phyloP scores from a whole-genome alignment of 2,113 vertebrate genomes.

The Acrocephalus kingi region DNA sequence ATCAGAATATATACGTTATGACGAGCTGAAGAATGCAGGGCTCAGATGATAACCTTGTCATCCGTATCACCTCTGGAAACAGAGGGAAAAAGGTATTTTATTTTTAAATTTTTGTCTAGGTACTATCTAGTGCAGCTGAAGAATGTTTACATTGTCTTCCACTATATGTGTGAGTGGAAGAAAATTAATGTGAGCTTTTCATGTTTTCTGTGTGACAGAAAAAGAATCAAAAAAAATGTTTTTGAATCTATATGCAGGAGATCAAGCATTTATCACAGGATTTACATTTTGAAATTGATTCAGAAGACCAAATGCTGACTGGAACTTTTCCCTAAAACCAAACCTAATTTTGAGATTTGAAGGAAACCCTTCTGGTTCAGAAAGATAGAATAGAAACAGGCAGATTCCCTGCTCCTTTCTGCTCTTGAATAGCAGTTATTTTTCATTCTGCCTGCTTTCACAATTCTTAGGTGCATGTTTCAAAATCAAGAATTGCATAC shows the following conservation, averaged over 20 bases:
- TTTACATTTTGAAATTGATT: not conserved
- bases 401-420: not conserved
- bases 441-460: not conserved
- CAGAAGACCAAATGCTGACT: not conserved
- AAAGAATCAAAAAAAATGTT: not conserved
- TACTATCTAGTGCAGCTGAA: not conserved
- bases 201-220: not conserved
- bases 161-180: not conserved
- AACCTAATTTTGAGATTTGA: not conserved
- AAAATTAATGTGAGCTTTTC: not conserved
- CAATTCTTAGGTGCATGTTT: not conserved
- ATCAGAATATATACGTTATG: not conserved
- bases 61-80: not conserved
- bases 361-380: not conserved
- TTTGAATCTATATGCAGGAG: not conserved
- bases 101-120: conserved; percentile 36
- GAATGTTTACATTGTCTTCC: conserved; percentile 15
- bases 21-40: conserved; percentile 1
- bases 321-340: not conserved
- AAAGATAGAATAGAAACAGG: not conserved
- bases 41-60: conserved; percentile 27
- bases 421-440: not conserved
- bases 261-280: not conserved
- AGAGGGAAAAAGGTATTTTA: conserved; percentile 1
- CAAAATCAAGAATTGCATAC: not conserved